Percentiles rank a stretch among this genome's conserved stretches.
These are phyloP conservation scores for Limosa lapponica DNA, from an alignment of 2,797 vertebrate genomes.

Conservation along the genomic window DNA sequence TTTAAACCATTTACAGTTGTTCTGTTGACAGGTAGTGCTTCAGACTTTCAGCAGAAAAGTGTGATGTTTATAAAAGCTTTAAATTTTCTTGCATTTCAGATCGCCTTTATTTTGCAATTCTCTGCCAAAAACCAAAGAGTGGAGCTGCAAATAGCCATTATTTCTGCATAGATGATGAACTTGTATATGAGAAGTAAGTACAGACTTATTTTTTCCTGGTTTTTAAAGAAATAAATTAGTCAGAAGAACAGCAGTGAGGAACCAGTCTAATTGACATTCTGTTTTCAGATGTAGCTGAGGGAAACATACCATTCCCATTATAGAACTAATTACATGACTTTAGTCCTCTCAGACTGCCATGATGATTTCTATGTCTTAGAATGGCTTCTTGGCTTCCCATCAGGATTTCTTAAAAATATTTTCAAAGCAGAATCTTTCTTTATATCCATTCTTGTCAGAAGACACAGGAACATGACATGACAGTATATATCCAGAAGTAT, in stretches of 20 bases:
- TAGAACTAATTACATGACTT: neutral
- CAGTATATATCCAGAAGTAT: neutral
- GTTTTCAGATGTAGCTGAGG: neutral
- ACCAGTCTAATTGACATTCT: neutral
- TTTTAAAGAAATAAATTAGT: neutral
- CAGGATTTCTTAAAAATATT: neutral
- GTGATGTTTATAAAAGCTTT: conserved; percentile 18
- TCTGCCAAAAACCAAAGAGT: conserved; percentile 92
- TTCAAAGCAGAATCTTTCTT: neutral
- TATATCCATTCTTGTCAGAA: neutral
- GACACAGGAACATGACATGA: neutral
- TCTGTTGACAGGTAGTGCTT: neutral
- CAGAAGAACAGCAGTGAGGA: neutral
- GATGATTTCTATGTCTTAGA: neutral
- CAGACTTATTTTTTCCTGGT: neutral
- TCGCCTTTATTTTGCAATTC: conserved; percentile 95
- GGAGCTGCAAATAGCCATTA: conserved; percentile 89
- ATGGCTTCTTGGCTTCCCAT: neutral
- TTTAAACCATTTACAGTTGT: neutral
- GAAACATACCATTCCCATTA: neutral
- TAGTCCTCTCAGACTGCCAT: neutral
- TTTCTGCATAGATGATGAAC: conserved; percentile 96
- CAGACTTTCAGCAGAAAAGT: neutral
- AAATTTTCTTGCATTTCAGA: conserved; percentile 81
- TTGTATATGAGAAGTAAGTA: conserved; percentile 97